phyloP scores from a whole-genome alignment of 2,113 vertebrate species.

The Marcusenius ussheri region DNA sequence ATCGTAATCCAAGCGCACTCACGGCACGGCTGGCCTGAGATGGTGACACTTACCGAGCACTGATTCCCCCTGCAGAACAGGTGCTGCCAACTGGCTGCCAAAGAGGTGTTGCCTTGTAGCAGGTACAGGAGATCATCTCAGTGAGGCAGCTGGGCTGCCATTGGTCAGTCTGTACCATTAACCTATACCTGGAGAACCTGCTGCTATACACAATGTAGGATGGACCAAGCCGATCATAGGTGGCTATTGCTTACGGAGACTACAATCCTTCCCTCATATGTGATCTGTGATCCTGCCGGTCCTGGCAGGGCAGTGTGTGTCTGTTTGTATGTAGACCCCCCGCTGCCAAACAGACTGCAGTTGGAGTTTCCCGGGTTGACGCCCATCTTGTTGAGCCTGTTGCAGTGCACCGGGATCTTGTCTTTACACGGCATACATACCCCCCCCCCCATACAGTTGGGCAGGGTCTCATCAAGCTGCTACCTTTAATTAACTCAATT shows the following conservation, averaged over 20 bases:
- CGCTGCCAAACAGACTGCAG: neutral
- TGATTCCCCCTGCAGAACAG: neutral
- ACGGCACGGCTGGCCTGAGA: neutral
- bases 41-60: neutral
- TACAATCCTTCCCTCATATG: neutral
- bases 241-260: neutral
- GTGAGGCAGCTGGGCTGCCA: neutral
- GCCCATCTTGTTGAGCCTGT: neutral
- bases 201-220: neutral
- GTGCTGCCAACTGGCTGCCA: neutral
- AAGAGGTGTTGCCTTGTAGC: slow-evolving; percentile 8
- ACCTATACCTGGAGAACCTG: neutral
- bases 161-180: neutral
- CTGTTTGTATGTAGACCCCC: neutral
- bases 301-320: neutral
- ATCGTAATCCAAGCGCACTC: neutral
- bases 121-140: neutral
- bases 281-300: neutral
- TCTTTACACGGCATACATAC: neutral
- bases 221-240: no score
- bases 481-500: neutral
- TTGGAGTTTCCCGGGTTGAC: neutral
- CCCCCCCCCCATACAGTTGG: neutral
- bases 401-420: neutral
- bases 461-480: neutral